A percentile compares a stretch with the other conserved stretches of the same genome.
Conservation (phyloP, 2,113 vertebrate species). For the Epinephelus lanceolatus region DNA sequence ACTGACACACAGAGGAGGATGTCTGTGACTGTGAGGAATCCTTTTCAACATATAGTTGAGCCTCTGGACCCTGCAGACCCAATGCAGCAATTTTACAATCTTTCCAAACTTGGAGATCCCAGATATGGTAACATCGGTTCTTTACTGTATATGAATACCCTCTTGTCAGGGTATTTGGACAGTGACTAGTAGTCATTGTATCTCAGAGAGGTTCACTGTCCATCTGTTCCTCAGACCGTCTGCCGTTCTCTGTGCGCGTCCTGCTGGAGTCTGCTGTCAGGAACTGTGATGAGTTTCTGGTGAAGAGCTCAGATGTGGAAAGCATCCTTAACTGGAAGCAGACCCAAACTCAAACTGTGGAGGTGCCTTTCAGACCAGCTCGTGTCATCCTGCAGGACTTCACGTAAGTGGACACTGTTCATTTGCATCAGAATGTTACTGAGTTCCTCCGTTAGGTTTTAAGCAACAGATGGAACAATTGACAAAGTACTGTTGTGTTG, state of each 20-base stretch:
- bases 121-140: slow-evolving; percentile 89
- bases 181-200: fast-evolving
- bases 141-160: not conserved
- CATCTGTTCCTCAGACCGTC: slow-evolving; percentile 75
- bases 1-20: slow-evolving; percentile 45
- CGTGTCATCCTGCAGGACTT: slow-evolving; percentile 98
- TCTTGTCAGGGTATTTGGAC: not conserved
- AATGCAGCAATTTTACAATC: slow-evolving; percentile 91
- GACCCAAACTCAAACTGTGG: slow-evolving; percentile 90
- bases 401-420: slow-evolving; percentile 87
- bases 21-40: slow-evolving; percentile 86
- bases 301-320: slow-evolving; percentile 93
- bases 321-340: slow-evolving; percentile 94
- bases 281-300: slow-evolving; percentile 95
- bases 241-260: slow-evolving; percentile 95
- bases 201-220: not conserved
- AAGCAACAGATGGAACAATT: not conserved
- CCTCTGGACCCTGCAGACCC: slow-evolving; percentile 87
- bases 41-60: slow-evolving; percentile 88
- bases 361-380: slow-evolving; percentile 96
- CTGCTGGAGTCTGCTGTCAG: slow-evolving; percentile 94
- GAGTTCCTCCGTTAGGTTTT: not conserved
- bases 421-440: not conserved
- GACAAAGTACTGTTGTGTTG: not conserved
- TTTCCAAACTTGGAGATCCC: slow-evolving; percentile 88